These are phyloP conservation scores for Odobenus rosmarus DNA, from an alignment of 2,113 vertebrate genomes.

Conservation along the genomic window DNA sequence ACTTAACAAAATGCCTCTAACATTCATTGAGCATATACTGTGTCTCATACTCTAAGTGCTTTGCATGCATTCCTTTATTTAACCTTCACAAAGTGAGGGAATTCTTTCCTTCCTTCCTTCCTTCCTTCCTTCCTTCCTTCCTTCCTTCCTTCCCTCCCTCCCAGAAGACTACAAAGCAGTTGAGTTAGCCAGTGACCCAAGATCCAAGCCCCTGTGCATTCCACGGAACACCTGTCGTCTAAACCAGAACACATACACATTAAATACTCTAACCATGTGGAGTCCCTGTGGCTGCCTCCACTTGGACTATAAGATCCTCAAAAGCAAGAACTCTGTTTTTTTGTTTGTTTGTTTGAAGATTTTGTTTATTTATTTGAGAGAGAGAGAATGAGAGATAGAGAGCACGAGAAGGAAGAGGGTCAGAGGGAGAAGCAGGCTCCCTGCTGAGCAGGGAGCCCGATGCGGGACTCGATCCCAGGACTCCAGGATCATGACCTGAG, in stretches of 20 bases:
- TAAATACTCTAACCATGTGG: neutral
- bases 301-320: neutral
- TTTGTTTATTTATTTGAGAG: no score
- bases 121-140: no score
- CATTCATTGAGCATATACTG: neutral
- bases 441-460: no score
- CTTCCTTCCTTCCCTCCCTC: no score
- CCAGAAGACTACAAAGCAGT: neutral
- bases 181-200: neutral
- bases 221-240: neutral
- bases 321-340: neutral
- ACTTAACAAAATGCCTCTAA: neutral
- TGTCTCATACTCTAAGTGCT: neutral
- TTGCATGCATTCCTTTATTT: neutral
- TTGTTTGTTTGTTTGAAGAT: no score
- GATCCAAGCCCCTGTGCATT: neutral
- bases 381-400: no score
- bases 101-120: no score
- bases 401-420: no score
- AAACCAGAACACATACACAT: neutral
- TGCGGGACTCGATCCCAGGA: no score
- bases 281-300: neutral
- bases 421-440: no score
- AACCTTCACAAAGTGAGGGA: neutral
- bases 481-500: no score